Base-by-base conservation (phyloP, 2,113 vertebrate genomes). In the Podocnemis expansa region DNA sequence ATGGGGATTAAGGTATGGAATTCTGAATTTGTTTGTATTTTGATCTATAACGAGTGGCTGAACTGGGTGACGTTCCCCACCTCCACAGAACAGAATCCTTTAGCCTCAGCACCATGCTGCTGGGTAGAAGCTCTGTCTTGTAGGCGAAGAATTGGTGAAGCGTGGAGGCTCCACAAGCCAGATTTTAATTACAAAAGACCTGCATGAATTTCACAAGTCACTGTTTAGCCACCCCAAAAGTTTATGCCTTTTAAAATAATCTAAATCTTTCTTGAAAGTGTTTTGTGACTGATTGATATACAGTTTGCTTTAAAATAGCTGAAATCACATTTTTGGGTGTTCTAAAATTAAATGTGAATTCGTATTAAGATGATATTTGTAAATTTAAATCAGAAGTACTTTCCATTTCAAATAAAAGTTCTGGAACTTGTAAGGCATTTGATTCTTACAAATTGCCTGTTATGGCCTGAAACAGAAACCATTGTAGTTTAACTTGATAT, bases 1-100 rank as follows among this genome's bases (percentile, higher is more conserved):
- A 99, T 99, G 99, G 99, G 99, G 91, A 99, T 99, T 97, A 99
- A 99, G 98, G 99, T 99, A 97, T 97, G 97, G 96, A 52, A 13
- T 83, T 92, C 9, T 52, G 13, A 78, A 78, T 80, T 10, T 78
- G 8, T 70, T 81, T n/a, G 43, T 41, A 2, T 45, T 63, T 31
- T 8, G 45, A n/a, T n/a, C 52, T 82, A 83, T 58, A n/a, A 24
- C 63, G n/a, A n/a, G n/a, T n/a, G n/a, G n/a, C n/a, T n/a, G n/a
- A n/a, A n/a, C n/a, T n/a, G n/a, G n/a, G n/a, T n/a, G n/a, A n/a
- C n/a, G n/a, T n/a, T n/a, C n/a, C n/a, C n/a, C n/a, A n/a, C n/a
- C n/a, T n/a, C n/a, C n/a, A n/a, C n/a, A n/a, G n/a, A n/a, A n/a
- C n/a, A n/a, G n/a, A n/a, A n/a, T n/a, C n/a, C n/a, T n/a, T n/a